phyloP scores from a whole-genome alignment of 37 sponge, comb jelly and placozoan species.

The Corticium candelabrum region DNA sequence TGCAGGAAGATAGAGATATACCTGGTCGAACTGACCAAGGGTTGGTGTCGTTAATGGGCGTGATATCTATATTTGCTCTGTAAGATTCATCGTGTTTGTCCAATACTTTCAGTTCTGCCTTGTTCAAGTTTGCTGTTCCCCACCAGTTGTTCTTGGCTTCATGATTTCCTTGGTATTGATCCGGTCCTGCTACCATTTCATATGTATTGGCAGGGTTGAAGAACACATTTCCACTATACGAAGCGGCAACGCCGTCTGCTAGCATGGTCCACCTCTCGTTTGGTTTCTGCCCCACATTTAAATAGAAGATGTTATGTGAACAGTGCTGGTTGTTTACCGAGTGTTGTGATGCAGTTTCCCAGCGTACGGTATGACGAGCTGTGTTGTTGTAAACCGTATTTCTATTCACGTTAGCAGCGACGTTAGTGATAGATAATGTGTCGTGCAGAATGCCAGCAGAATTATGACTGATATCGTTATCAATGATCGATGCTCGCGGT shows the following conservation, averaged over 20 bases:
- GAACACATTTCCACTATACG: not conserved
- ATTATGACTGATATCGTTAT: not conserved
- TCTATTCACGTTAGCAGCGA: not conserved
- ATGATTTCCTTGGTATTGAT: not conserved
- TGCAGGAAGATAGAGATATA: too few relatives aligned
- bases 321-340: not conserved
- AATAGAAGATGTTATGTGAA: not conserved
- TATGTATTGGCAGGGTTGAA: not conserved
- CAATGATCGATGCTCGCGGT: not conserved
- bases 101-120: not conserved
- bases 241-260: not conserved
- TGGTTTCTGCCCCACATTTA: not conserved
- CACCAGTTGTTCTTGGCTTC: not conserved
- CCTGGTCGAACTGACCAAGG: too few relatives aligned
- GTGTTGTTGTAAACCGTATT: not conserved
- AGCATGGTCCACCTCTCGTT: not conserved
- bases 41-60: too few relatives aligned
- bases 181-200: not conserved
- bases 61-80: too few relatives aligned
- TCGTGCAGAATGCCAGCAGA: constrained; percentile 2
- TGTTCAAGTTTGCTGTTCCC: not conserved
- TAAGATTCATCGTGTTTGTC: not conserved
- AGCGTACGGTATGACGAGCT: not conserved
- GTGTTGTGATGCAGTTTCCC: not conserved
- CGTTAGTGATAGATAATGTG: not conserved